Base-by-base conservation (phyloP, 2,797 vertebrate genomes). In the Iguana delicatissima region DNA sequence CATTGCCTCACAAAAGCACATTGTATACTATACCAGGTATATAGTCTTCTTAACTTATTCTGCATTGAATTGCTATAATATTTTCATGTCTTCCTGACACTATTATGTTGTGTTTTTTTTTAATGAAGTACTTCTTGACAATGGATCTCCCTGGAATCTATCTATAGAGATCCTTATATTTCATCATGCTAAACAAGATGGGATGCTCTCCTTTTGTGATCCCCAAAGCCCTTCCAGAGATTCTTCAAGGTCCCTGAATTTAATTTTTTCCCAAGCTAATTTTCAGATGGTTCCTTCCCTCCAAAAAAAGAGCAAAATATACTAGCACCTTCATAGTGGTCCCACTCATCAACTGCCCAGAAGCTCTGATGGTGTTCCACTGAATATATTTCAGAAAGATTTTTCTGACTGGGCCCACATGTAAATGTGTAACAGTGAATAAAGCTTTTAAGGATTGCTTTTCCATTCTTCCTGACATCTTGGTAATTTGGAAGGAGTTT, bases 351-450 rank as follows among this genome's bases (percentile, higher is more conserved):
- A 20, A 64, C 9, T 9, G 24, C 7, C 22, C 22, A 64, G 22
- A 64, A 22, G 20, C 62, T 6, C 8, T 26, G 1, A 24, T 1
- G 12, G 1, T 67, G 62, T 29, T 55, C 32, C 35, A 13, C 55
- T 42, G 72, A 77, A 77, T 26, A 62, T 86, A 77, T 76, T 86
- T 86, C 50, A 57, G n/a, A 50, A 86, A 24, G 46, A 85, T 4
- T 7, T 32, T 13, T 74, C 32, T 16, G 64, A 5, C 29, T n/a
- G 42, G 59, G 8, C 2, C 26, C 18, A 24, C 38, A 32, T 24
- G 64, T 26, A 29, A 67, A 24, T 50, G 38, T 26, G 35, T 29
- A 26, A 18, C 55, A 4, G 32, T 57, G 64, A 67, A 67, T n/a
- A 38, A n/a, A 26, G 6, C n/a, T 86, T 8, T 76, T 12, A 59